phyloP scores from a whole-genome alignment of 1,140 invertebrate species.

The Ceratina japonica region DNA sequence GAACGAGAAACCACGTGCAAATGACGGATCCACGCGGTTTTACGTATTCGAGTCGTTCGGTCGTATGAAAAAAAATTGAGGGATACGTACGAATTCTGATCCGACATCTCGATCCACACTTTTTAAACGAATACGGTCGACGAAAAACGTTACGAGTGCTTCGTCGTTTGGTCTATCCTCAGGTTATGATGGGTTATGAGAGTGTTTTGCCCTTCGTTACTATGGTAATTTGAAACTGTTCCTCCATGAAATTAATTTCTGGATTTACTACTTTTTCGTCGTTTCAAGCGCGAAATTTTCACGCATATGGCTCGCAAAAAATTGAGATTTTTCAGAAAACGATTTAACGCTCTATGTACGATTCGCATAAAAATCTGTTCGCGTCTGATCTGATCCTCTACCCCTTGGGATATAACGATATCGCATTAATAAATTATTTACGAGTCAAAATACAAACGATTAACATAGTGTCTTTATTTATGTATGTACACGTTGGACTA shows the following conservation, averaged over 20 bases:
- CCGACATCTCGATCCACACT: slow-evolving; percentile 35
- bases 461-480: slow-evolving; percentile 21
- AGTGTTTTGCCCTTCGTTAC: slow-evolving; percentile 50
- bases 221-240: slow-evolving; percentile 18
- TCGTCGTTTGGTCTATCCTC: not conserved
- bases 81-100: slow-evolving; percentile 51
- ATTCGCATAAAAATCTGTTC: slow-evolving; percentile 9
- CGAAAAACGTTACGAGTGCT: not conserved
- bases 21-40: too few relatives aligned
- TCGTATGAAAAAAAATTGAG: not conserved
- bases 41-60: not conserved
- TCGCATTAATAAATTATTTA: slow-evolving; percentile 17
- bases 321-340: not conserved
- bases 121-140: not conserved
- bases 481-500: slow-evolving; percentile 49
- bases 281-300: too few relatives aligned
- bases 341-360: not conserved
- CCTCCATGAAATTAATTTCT: not conserved
- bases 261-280: too few relatives aligned
- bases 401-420: too few relatives aligned
- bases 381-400: too few relatives aligned
- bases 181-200: slow-evolving; percentile 59
- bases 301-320: too few relatives aligned
- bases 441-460: slow-evolving; percentile 33
- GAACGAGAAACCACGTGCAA: too few relatives aligned